Evolutionary conservation across 2,797 vertebrate genomes (phyloP).

Genomic region (Masticophis lateralis): DNA sequence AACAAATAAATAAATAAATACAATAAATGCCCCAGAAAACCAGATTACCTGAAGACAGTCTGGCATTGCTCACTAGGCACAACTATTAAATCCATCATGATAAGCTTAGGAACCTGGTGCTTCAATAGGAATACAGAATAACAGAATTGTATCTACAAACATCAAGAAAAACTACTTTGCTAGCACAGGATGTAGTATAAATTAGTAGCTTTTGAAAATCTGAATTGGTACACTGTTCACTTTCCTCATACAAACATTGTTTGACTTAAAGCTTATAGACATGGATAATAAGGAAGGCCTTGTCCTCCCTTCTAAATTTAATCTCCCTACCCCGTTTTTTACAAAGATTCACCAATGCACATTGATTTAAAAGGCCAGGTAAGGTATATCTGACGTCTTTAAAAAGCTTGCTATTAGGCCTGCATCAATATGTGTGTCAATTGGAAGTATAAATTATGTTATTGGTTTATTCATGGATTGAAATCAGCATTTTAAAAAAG

Average conservation of each 20-base stretch:
- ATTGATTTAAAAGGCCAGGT: not conserved
- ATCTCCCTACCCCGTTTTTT: not conserved
- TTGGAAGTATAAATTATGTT: not conserved
- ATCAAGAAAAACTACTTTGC: not conserved
- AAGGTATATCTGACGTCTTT: not conserved
- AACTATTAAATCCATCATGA: not conserved
- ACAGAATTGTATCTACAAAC: not conserved
- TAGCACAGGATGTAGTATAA: not conserved
- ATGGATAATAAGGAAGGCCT: not conserved
- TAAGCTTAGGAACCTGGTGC: not conserved
- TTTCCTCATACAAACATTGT: not conserved
- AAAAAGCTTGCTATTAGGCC: not conserved
- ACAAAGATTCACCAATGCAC: not conserved
- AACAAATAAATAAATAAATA: too few relatives aligned
- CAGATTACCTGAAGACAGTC: not conserved
- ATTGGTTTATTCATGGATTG: not conserved
- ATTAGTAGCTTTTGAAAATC: not conserved
- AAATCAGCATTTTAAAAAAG: not conserved
- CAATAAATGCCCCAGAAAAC: too few relatives aligned
- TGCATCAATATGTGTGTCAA: not conserved
- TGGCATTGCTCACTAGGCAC: not conserved
- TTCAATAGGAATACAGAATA: not conserved
- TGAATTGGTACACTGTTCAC: not conserved
- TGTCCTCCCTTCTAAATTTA: not conserved
- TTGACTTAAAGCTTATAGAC: not conserved